phyloP scores from a whole-genome alignment of 2,888 invertebrate species.

The Synergus laeviventris region DNA sequence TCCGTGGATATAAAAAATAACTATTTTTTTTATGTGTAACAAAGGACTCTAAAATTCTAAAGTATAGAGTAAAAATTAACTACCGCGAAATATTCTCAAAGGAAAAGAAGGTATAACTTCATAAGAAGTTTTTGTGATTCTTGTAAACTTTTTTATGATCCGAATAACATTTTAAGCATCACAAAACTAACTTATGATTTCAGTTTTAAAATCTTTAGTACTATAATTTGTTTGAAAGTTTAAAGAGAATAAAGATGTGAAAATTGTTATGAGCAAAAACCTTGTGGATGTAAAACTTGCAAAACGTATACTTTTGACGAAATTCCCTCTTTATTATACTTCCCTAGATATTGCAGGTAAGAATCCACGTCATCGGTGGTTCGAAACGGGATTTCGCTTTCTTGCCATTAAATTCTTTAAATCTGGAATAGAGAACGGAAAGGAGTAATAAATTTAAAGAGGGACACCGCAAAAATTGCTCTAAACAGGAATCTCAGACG shows the following conservation, averaged over 20 bases:
- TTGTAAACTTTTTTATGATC: not conserved
- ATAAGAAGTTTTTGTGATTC: not conserved
- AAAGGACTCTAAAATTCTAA: not conserved
- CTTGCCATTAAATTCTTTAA: not conserved
- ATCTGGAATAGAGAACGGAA: not conserved
- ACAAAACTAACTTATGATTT: not conserved
- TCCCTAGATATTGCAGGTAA: slow-evolving; percentile 4
- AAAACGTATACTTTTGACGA: slow-evolving; percentile 9
- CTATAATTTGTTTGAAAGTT: not conserved
- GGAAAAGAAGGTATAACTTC: not conserved
- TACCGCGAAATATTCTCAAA: not conserved
- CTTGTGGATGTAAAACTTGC: not conserved
- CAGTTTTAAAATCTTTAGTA: not conserved
- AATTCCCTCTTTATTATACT: slow-evolving; percentile 3
- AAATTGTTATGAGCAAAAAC: slow-evolving; percentile 3
- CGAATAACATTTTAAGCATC: not conserved
- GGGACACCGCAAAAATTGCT: not conserved
- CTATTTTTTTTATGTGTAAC: not conserved
- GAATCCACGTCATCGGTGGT: not conserved
- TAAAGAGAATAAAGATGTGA: not conserved
- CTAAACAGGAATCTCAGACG: not conserved
- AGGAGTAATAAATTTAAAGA: not conserved
- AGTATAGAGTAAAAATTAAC: not conserved
- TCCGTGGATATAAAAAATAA: not conserved
- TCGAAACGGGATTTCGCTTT: not conserved